A percentile compares a stretch with the other conserved stretches of the same genome.
Evolutionary conservation across 2,113 vertebrate genomes (phyloP).

Genomic region (Herpetotheres cachinnans): DNA sequence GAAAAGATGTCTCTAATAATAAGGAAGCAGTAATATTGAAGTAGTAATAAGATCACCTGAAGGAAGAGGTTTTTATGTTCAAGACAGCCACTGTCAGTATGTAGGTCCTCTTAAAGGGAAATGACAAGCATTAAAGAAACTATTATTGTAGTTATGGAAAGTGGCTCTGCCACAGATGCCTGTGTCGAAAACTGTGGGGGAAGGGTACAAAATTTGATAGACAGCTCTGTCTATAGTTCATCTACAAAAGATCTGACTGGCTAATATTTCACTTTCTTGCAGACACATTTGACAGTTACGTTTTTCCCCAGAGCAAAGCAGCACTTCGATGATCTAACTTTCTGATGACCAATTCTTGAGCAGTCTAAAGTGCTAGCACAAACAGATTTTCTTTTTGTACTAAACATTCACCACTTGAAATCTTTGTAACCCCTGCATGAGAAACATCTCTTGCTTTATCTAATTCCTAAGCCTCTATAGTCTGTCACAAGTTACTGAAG

Average conservation of each 20-base stretch:
- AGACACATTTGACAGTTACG: not conserved
- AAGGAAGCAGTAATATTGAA: not conserved
- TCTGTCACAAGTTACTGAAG: not conserved
- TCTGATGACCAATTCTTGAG: not conserved
- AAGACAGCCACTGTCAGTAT: not conserved
- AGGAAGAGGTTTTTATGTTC: not conserved
- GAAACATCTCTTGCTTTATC: not conserved
- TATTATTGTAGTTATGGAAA: not conserved
- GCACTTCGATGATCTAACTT: not conserved
- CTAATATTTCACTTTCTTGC: not conserved
- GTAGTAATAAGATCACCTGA: not conserved
- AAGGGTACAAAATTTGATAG: not conserved
- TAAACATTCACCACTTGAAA: not conserved
- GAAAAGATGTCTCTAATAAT: not conserved
- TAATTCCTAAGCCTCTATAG: not conserved
- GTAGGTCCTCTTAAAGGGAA: not conserved
- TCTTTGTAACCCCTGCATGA: not conserved
- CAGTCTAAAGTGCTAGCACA: not conserved
- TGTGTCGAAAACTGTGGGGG: not conserved
- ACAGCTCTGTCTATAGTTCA: not conserved
- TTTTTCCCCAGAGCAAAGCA: not conserved
- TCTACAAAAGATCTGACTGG: not conserved
- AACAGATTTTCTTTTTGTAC: not conserved
- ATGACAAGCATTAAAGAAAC: not conserved
- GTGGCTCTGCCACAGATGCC: not conserved